Evolutionary conservation across 2,888 invertebrate species (phyloP).

Genomic region (Drosophila trichaetosa): DNA sequence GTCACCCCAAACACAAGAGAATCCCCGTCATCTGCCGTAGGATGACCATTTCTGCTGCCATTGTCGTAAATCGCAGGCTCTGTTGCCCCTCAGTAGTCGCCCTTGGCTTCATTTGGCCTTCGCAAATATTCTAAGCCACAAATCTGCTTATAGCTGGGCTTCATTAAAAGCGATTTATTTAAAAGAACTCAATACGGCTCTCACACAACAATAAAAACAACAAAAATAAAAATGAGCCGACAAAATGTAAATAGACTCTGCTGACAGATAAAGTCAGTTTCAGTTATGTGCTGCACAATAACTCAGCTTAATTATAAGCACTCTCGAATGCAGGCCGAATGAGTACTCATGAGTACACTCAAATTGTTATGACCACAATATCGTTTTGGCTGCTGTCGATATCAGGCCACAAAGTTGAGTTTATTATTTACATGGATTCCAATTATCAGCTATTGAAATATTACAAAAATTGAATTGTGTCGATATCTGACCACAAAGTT

Average conservation of each 20-base stretch:
- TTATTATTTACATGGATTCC: not conserved
- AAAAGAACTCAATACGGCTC: constrained; percentile 55
- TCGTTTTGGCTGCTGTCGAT: constrained; percentile 1
- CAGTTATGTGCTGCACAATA: constrained; percentile 17
- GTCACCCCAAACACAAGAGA: constrained; percentile 8
- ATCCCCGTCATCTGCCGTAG: constrained; percentile 37
- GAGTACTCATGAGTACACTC: constrained; percentile 5
- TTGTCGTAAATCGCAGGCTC: constrained; percentile 67
- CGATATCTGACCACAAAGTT: not conserved
- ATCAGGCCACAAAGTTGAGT: constrained; percentile 10
- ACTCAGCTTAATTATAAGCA: constrained; percentile 43
- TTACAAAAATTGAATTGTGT: not conserved
- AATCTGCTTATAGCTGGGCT: constrained; percentile 80
- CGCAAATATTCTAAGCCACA: constrained; percentile 79
- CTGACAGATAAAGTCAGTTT: not conserved
- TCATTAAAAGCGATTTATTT: constrained; percentile 80
- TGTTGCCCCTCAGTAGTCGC: constrained; percentile 15
- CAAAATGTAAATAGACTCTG: constrained; percentile 41
- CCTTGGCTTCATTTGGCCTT: constrained; percentile 66
- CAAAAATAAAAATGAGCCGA: constrained; percentile 9
- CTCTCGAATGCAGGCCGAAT: constrained; percentile 12
- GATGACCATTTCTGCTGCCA: constrained; percentile 73
- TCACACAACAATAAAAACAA: constrained; percentile 9
- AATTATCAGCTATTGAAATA: not conserved
- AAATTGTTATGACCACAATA: constrained; percentile 5